Percentiles rank a stretch among this genome's conserved stretches.
Conservation (phyloP, 2,888 invertebrate species). For the Philhelius pedissequus region DNA sequence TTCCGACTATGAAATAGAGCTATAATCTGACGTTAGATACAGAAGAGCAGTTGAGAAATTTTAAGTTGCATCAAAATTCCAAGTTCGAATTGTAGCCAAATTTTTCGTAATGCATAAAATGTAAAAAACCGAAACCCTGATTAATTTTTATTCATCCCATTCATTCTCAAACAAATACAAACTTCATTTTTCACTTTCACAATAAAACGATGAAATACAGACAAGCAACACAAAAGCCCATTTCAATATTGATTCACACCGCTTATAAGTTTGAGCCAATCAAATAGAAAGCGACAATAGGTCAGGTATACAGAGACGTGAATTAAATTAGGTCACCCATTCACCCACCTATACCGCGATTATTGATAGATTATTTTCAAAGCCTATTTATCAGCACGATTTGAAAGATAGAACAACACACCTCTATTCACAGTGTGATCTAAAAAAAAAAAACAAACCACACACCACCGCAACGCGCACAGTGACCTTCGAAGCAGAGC, state of each 20-base stretch:
- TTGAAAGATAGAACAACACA: background rate
- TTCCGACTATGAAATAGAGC: too few relatives aligned
- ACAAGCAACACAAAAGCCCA: background rate
- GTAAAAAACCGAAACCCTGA: too few relatives aligned
- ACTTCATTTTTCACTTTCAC: background rate
- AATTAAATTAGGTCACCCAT: slow-evolving; percentile 13
- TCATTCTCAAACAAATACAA: background rate
- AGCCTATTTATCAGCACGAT: background rate
- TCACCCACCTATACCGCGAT: background rate
- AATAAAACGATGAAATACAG: background rate
- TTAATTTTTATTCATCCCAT: background rate
- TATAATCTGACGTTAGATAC: too few relatives aligned
- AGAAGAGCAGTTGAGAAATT: too few relatives aligned
- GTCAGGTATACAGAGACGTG: background rate
- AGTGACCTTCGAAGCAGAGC: background rate
- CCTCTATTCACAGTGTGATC: background rate
- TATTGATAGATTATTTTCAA: background rate
- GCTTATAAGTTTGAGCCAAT: background rate
- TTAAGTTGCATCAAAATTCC: too few relatives aligned
- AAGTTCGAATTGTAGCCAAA: too few relatives aligned
- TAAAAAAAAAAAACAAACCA: background rate
- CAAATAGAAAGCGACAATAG: background rate
- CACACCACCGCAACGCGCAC: background rate
- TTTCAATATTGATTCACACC: background rate
- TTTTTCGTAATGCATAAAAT: too few relatives aligned